Percentiles rank a stretch among this genome's conserved stretches.
phyloP scores from a whole-genome alignment of 2,113 vertebrate genomes.

The Poecile atricapillus region DNA sequence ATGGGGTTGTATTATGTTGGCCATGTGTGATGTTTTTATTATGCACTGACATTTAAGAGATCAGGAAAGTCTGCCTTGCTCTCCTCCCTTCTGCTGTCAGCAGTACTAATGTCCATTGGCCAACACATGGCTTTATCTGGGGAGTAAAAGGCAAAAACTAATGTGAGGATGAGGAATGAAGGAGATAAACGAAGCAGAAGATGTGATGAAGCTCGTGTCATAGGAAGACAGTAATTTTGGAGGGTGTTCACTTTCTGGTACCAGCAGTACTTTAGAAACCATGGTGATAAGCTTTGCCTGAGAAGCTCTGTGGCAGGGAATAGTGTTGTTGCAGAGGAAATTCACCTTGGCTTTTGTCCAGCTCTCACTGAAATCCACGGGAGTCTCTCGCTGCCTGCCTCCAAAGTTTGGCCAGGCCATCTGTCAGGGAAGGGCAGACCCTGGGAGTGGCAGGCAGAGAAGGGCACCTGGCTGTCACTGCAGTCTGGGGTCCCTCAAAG shows the following conservation, averaged over 20 bases:
- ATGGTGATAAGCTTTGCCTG: conserved; percentile 39
- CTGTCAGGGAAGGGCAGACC: neutral
- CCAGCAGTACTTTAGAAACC: conserved; percentile 26
- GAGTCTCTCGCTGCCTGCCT: neutral
- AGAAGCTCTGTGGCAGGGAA: neutral
- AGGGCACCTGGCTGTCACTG: neutral
- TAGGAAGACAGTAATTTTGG: neutral
- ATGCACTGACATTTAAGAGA: neutral
- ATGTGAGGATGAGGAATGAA: neutral
- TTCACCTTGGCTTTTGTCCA: neutral
- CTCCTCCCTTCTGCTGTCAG: neutral
- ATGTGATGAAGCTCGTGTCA: neutral
- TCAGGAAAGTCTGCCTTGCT: neutral
- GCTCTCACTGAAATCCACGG: neutral
- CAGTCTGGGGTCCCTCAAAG: neutral
- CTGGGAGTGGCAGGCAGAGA: accelerated
- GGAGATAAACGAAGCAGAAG: neutral
- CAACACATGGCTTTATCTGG: neutral
- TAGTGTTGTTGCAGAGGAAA: neutral
- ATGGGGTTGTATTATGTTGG: neutral
- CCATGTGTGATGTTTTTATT: neutral
- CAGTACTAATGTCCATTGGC: accelerated
- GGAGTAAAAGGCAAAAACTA: neutral
- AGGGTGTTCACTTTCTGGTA: neutral
- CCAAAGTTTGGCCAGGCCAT: neutral